Percentiles rank a stretch among this genome's conserved stretches.
Evolutionary conservation across 2,113 vertebrate species (phyloP).

Genomic region (Nothocercus nigrocapillus): DNA sequence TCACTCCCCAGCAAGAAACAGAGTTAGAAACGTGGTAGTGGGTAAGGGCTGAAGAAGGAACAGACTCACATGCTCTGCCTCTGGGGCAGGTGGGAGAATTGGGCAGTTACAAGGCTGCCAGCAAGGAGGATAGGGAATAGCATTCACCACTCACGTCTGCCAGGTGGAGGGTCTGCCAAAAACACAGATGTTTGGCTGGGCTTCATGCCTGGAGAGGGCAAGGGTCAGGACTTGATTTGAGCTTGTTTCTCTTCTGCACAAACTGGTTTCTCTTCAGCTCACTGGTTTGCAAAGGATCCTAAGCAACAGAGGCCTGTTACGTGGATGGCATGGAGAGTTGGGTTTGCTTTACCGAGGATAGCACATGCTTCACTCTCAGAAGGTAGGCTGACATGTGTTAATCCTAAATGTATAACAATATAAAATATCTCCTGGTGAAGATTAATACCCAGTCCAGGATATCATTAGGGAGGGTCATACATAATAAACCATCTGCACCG

Average conservation of each 20-base stretch:
- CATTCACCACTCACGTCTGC: background rate
- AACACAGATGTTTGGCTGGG: background rate
- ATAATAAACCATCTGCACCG: background rate
- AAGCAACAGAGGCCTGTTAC: background rate
- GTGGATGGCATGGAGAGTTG: background rate
- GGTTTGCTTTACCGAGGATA: background rate
- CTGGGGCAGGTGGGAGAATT: background rate
- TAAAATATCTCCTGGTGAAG: background rate
- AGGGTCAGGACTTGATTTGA: background rate
- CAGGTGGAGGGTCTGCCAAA: background rate
- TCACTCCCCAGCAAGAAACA: background rate
- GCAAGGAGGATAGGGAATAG: background rate
- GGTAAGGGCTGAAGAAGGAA: background rate
- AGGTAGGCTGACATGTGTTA: background rate
- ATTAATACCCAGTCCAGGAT: background rate
- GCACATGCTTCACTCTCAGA: background rate
- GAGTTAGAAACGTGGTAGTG: background rate
- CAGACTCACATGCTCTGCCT: background rate
- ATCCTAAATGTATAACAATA: background rate
- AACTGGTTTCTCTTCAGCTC: background rate
- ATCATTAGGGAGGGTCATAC: background rate
- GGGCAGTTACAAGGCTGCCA: background rate
- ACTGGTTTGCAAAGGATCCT: background rate
- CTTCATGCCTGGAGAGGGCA: background rate
- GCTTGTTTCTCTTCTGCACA: background rate